Conservation (phyloP, 2,113 vertebrate genomes). For the Tragelaphus scriptus region DNA sequence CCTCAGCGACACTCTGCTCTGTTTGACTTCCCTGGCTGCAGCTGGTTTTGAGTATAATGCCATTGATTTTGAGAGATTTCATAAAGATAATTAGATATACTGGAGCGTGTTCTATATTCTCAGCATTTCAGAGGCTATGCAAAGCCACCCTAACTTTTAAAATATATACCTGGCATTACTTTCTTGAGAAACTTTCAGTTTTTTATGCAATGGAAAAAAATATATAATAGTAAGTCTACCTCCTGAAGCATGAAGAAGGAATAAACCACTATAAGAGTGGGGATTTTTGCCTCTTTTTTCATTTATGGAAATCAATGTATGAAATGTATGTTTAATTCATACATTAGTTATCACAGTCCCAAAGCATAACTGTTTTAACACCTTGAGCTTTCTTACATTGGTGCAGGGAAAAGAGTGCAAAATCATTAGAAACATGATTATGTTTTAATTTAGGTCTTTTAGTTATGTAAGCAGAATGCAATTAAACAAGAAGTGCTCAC, state of each 20-base stretch:
- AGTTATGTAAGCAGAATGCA: conserved; percentile 65
- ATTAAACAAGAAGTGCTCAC: conserved; percentile 55
- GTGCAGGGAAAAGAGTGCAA: neutral
- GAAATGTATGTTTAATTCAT: conserved; percentile 47
- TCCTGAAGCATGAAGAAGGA: conserved; percentile 5
- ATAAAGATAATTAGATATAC: conserved; percentile 74
- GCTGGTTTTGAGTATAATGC: conserved; percentile 61
- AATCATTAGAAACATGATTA: conserved; percentile 61
- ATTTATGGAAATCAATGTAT: conserved; percentile 47
- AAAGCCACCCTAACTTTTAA: conserved; percentile 61
- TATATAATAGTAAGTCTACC: conserved; percentile 5
- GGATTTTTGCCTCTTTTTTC: neutral
- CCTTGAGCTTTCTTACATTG: conserved; percentile 41
- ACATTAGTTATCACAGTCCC: conserved; percentile 27
- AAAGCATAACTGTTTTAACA: conserved; percentile 45
- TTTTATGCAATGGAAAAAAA: neutral
- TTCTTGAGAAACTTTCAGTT: conserved; percentile 40
- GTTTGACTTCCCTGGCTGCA: conserved; percentile 51
- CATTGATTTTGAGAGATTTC: conserved; percentile 73
- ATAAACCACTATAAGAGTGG: neutral
- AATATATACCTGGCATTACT: conserved; percentile 45
- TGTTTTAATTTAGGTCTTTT: conserved; percentile 66
- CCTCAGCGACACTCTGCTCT: conserved; percentile 46
- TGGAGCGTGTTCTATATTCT: conserved; percentile 54
- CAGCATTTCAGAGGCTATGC: conserved; percentile 60